Conservation (phyloP, 2,113 vertebrate genomes). For the Brienomyrus longianalis region DNA sequence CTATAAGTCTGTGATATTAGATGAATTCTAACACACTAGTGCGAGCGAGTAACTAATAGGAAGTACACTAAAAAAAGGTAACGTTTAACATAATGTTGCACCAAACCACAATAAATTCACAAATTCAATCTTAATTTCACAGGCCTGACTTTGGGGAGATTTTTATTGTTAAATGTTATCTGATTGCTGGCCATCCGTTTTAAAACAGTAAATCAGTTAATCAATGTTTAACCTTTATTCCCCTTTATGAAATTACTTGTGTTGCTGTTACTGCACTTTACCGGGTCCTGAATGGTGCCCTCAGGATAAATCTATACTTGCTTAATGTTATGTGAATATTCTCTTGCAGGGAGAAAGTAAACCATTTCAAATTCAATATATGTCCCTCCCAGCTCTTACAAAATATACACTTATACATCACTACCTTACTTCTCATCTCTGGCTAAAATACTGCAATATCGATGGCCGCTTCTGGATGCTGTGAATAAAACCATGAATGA, state of each 20-base stretch:
- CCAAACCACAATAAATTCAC: not conserved
- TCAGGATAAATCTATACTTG: slow-evolving; percentile 53
- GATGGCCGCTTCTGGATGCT: slow-evolving; percentile 3
- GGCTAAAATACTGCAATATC: slow-evolving; percentile 37
- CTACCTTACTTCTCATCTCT: slow-evolving; percentile 45
- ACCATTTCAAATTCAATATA: slow-evolving; percentile 49
- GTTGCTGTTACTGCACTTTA: slow-evolving; percentile 23
- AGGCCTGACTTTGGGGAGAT: not conserved
- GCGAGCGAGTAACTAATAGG: not conserved
- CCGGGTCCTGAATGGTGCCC: slow-evolving; percentile 39
- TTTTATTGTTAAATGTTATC: slow-evolving; percentile 27
- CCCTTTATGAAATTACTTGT: slow-evolving; percentile 39
- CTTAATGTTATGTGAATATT: slow-evolving; percentile 54
- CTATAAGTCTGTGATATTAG: not conserved
- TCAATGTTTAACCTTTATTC: slow-evolving; percentile 47
- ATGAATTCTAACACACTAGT: not conserved
- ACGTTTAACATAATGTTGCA: not conserved
- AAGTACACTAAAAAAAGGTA: not conserved
- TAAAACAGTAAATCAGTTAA: slow-evolving; percentile 35
- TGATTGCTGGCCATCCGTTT: slow-evolving; percentile 22
- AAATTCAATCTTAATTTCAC: not conserved
- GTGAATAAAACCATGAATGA: not conserved
- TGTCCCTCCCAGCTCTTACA: slow-evolving; percentile 29
- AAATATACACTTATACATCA: slow-evolving; percentile 33
- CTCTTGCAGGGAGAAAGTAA: slow-evolving; percentile 42